phyloP scores from a whole-genome alignment of 2,888 invertebrate genomes.

The Stenchaetothrips biformis region DNA sequence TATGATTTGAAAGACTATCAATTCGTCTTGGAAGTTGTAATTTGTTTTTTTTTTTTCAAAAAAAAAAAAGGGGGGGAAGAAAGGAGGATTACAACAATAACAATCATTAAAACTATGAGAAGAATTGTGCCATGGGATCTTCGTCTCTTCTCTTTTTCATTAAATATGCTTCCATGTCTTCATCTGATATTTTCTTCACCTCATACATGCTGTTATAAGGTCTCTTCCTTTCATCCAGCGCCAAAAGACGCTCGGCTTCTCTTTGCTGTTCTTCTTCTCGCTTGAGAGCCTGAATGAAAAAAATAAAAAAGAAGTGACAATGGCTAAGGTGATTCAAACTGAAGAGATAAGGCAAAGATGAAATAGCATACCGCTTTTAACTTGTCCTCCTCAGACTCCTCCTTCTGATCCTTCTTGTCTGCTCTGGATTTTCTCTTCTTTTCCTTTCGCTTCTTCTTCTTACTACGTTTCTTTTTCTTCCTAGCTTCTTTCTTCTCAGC shows the following conservation, averaged over 20 bases:
- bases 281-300: slow-evolving; percentile 53
- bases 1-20: too few relatives aligned
- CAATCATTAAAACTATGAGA: slow-evolving; percentile 36
- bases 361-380: slow-evolving; percentile 34
- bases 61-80: too few relatives aligned
- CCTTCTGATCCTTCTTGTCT: neutral
- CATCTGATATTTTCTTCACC: slow-evolving; percentile 78
- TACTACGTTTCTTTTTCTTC: neutral
- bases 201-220: slow-evolving; percentile 89
- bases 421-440: neutral
- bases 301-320: slow-evolving; percentile 30
- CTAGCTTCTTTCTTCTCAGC: neutral
- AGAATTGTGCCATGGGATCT: slow-evolving; percentile 89
- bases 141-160: slow-evolving; percentile 78
- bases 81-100: neutral
- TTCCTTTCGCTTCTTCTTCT: slow-evolving; percentile 20
- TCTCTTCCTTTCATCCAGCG: slow-evolving; percentile 82
- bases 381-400: slow-evolving; percentile 32
- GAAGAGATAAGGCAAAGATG: slow-evolving; percentile 38
- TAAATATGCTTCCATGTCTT: slow-evolving; percentile 89
- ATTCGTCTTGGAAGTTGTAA: too few relatives aligned
- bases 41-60: too few relatives aligned
- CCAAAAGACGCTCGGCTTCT: slow-evolving; percentile 59
- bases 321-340: neutral
- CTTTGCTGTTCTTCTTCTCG: slow-evolving; percentile 59